Base-by-base conservation (phyloP, 1,140 invertebrate species). In the Drosophila seguyi region DNA sequence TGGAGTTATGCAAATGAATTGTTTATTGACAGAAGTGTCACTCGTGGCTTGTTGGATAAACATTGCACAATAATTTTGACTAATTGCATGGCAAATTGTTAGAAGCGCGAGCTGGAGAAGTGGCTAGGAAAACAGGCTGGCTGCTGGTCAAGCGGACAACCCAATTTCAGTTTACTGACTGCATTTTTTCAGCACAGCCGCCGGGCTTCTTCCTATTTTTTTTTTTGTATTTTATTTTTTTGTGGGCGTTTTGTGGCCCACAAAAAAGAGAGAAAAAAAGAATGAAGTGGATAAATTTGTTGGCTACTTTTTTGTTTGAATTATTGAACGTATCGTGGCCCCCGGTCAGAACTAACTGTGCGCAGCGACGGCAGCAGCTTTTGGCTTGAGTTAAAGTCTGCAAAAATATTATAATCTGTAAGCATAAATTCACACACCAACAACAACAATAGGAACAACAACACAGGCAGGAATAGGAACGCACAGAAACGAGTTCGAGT, bases 21-120 rank as follows among this genome's bases (percentile, higher is more conserved):
- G 80, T 77, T 80, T 87, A 87, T 88, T 84, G 80, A 83, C 72
- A 88, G 62, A 74, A 88, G 84, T 88, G 83, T 88, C 83, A 87
- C 79, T 84, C 63, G 84, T 72, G 48, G 76, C 67, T 80, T 71
- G 84, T 75, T 88, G 84, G 72, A 77, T 84, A 87, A 87, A 87
- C 84, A 87, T 87, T 88, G 84, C 84, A 88, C 84, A 88, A 87
- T 87, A 77, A 87, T 87, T 87, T 87, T 88, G 84, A 87, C 84
- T 87, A 87, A 87, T 87, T 87, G 84, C 84, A 88, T 67, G 76
- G 59, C 76, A 88, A 87, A 87, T 87, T 80, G 84, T 63, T 78
- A 52, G 60, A 66, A 65, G 34, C 61, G 59, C 65, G 59, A 50
- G 47, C 45, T 39, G 39, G 22, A 39, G 42, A 77, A 61, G 55